Base-by-base conservation (phyloP, 2,888 invertebrate species). In the Cancer borealis region DNA sequence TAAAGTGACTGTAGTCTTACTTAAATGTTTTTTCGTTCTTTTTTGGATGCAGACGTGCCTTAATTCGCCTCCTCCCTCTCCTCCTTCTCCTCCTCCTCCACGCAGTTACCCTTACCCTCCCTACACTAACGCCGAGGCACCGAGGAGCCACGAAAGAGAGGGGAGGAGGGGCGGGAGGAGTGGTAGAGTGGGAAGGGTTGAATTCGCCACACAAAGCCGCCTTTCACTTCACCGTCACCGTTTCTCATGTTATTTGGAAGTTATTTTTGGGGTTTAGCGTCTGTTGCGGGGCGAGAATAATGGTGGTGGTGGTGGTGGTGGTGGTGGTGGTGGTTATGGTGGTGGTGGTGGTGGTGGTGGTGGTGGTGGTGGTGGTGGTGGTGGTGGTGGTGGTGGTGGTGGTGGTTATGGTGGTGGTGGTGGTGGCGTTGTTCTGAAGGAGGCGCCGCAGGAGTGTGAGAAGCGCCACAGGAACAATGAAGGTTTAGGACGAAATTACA, bases 141-240 rank as follows among this genome's bases (percentile, higher is more conserved):
- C 66, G n/a, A 66, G 66, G 66, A 66, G 66, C 66, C 66, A n/a
- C n/a, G 73, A n/a, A n/a, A 26, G 73, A 26, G 73, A 26, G 73
- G n/a, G 73, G 21, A 21, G 8, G n/a, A n/a, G 73, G n/a, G 73
- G 1, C 1, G n/a, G 6, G n/a, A n/a, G 8, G 73, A 26, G 73
- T n/a, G 73, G 73, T 73, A 21, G 26, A 17, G 12, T 30, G 79
- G 30, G 79, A 79, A 79, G 79, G 79, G 79, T 79, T 79, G 79
- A 79, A 79, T 79, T 79, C 79, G 30, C 79, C 79, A 30, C 79
- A 79, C 79, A 79, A 79, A 79, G 79, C 79, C 8, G 79, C 79
- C 79, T 79, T 79, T 79, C 79, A 79, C 79, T 79, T 21, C 79
- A 79, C 26, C 8, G 79, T 79, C 79, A 79, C 79, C 79, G 21